Base-by-base conservation (phyloP, 2,888 invertebrate species). In the Calliopum simillimum region DNA sequence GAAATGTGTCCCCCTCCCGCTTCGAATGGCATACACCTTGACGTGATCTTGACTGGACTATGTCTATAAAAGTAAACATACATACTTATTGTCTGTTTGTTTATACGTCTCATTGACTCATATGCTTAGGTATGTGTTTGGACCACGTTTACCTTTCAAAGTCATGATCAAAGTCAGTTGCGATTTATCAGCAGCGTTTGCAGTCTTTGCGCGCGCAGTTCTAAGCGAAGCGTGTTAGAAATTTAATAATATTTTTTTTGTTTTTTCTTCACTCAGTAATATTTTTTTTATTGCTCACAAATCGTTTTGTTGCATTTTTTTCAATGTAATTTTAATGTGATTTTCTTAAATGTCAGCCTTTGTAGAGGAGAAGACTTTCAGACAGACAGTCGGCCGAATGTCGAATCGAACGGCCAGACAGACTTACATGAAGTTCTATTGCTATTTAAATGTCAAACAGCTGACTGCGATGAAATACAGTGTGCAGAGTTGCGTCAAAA, bases 91-190 rank as follows among this genome's bases (percentile, higher is more conserved):
- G 23, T 56, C 56, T 25, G 56, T 12, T 25, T 21, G 56, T 25
- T 33, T 6, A 6, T 33, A 6, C 8, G 33, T 33, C 33, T 33
- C 8, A 6, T n/a, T 16, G 49, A 64, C 21, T 23, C 16, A 12
- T 43, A 12, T 19, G 44, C 8, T n/a, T n/a, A n/a, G n/a, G 8
- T 8, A 8, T 33, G 33, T 33, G 33, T 33, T 33, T 33, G 19
- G 56, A 56, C 56, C 33, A 19, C 21, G 51, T 23, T 64, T 51
- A 4, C 43, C 23, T 56, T 67, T 67, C 67, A 67, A 21, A 25
- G 67, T 67, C 67, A 67, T 59, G 67, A 67, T 67, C 67, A 67
- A 67, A 65, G 65, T 51, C 58, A 59, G 23, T 21, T 41, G 33
- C 46, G 16, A 46, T 66, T 56, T 21, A 66, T 58, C 66, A 61